Percentiles rank a stretch among this genome's conserved stretches.
These are phyloP conservation scores for Craterocephalus amniculus DNA, from an alignment of 2,797 vertebrate species.

Conservation along the genomic window DNA sequence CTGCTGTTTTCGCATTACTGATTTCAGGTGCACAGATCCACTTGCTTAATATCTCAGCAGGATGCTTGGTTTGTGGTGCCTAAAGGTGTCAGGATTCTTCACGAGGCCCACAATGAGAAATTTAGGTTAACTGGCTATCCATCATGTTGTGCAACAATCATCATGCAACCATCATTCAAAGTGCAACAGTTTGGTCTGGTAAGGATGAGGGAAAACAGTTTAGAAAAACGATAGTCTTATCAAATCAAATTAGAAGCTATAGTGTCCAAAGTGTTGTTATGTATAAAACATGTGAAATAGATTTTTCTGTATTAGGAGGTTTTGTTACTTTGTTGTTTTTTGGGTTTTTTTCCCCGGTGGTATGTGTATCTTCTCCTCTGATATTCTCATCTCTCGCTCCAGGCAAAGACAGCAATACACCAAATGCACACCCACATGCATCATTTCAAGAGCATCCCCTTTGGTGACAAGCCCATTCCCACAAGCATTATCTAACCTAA, in stretches of 20 bases:
- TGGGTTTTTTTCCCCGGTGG: conserved; percentile 35
- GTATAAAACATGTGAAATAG: conserved; percentile 8
- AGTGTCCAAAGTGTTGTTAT: conserved; percentile 1
- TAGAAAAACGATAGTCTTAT: background rate
- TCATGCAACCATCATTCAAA: conserved; percentile 4
- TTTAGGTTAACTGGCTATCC: conserved; percentile 43
- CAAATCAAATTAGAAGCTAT: background rate
- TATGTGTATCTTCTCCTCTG: conserved; percentile 46
- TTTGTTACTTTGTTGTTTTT: conserved; percentile 6
- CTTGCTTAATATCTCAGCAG: conserved; percentile 44
- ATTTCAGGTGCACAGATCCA: conserved; percentile 43
- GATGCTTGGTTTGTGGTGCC: conserved; percentile 48
- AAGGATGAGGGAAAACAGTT: background rate
- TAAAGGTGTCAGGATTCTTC: conserved; percentile 52
- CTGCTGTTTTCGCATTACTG: conserved; percentile 67
- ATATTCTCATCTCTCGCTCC: conserved; percentile 70
- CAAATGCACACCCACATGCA: conserved; percentile 77
- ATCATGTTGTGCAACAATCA: background rate
- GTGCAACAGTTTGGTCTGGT: conserved; percentile 15
- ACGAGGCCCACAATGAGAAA: conserved; percentile 61
- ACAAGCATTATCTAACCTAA: conserved; percentile 63
- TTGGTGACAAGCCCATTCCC: conserved; percentile 76
- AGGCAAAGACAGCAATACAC: conserved; percentile 70
- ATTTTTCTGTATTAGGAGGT: conserved; percentile 15
- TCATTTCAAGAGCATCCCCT: conserved; percentile 71